Evolutionary conservation across 2,113 vertebrate genomes (phyloP).

Genomic region (Protobothrops mucrosquamatus): DNA sequence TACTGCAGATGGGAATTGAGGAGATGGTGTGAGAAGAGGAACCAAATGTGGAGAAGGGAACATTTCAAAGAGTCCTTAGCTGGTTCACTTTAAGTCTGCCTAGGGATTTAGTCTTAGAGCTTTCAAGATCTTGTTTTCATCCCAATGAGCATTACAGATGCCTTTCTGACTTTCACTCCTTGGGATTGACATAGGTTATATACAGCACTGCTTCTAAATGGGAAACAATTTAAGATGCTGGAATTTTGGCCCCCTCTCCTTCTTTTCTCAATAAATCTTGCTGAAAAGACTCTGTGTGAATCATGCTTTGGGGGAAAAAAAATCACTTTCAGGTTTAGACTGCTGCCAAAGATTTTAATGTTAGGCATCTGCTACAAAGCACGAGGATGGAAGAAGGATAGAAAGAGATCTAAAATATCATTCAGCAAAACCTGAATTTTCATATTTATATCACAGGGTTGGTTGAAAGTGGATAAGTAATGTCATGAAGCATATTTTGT

Average conservation of each 20-base stretch:
- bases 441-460: background rate
- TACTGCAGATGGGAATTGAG: background rate
- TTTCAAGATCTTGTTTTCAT: background rate
- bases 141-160: background rate
- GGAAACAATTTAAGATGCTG: background rate
- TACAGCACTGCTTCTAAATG: background rate
- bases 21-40: background rate
- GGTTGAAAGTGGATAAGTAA: background rate
- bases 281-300: background rate
- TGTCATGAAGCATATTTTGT: background rate
- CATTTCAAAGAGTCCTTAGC: background rate
- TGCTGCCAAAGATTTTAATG: background rate
- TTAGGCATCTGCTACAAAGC: background rate
- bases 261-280: background rate
- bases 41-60: background rate
- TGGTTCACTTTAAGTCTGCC: background rate
- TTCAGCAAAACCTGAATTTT: background rate
- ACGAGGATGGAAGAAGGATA: background rate
- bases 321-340: background rate
- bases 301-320: background rate
- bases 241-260: background rate
- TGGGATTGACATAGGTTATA: background rate
- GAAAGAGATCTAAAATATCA: background rate
- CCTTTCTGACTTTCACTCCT: background rate
- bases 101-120: background rate